Conservation (phyloP, 2,888 invertebrate species). For the Habrosyne pyritoides region DNA sequence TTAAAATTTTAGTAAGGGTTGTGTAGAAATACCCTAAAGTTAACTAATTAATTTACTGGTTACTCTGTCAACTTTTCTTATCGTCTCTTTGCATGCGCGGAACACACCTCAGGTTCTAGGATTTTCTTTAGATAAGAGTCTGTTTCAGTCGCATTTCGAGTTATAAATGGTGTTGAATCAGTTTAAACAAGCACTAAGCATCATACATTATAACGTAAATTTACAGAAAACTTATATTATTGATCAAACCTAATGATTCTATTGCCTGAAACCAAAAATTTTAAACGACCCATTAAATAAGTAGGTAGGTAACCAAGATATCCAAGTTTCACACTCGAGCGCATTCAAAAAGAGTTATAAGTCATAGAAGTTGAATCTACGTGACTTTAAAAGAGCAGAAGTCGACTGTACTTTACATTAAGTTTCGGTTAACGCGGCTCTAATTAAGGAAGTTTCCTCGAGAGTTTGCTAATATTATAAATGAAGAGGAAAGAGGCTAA, state of each 20-base stretch:
- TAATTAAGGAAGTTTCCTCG: conserved; percentile 66
- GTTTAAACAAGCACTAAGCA: too few species aligned
- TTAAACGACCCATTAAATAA: conserved; percentile 35
- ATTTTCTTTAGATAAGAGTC: not conserved
- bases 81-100: conserved; percentile 3
- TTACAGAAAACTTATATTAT: too few species aligned
- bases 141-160: not conserved
- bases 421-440: conserved; percentile 66
- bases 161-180: not conserved
- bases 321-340: conserved; percentile 47
- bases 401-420: conserved; percentile 65
- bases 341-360: conserved; percentile 50
- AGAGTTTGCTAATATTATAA: conserved; percentile 68
- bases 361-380: conserved; percentile 56
- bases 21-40: not conserved
- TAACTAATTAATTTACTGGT: not conserved
- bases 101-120: not conserved
- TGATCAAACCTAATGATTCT: too few species aligned
- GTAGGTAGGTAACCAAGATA: conserved; percentile 36
- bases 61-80: not conserved
- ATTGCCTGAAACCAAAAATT: conserved; percentile 3
- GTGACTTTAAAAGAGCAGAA: conserved; percentile 66
- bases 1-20: not conserved
- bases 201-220: too few species aligned
- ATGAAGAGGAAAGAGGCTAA: conserved; percentile 63